Evolutionary conservation across 2,113 vertebrate species (phyloP).

Genomic region (Eidolon helvum): DNA sequence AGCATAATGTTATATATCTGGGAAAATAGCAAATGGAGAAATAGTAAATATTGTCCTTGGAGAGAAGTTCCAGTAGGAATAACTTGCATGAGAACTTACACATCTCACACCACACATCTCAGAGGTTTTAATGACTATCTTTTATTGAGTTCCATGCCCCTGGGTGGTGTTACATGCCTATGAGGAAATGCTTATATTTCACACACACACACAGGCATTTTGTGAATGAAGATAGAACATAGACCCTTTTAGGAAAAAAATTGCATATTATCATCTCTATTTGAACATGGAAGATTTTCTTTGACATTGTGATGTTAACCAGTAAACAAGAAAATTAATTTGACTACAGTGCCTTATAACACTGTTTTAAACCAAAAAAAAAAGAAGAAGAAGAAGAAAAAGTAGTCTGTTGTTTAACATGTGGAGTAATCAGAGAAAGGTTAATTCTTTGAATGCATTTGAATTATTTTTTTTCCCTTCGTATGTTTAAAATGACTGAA

Average conservation of each 20-base stretch:
- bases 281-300: slow-evolving; percentile 27
- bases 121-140: neutral
- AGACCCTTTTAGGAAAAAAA: neutral
- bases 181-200: slow-evolving; percentile 16
- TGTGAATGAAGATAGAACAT: neutral
- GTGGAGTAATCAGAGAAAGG: neutral
- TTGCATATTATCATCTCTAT: neutral
- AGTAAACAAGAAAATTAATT: slow-evolving; percentile 42
- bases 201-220: slow-evolving; percentile 1
- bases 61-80: neutral
- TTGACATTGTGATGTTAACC: slow-evolving; percentile 14
- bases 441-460: neutral
- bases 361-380: slow-evolving; percentile 8
- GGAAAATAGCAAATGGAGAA: neutral
- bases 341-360: neutral
- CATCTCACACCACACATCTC: neutral
- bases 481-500: neutral
- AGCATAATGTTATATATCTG: neutral
- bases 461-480: neutral
- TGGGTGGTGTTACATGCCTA: neutral
- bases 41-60: neutral
- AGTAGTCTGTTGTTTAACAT: neutral
- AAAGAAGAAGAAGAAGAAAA: neutral
- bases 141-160: neutral
- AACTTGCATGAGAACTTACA: neutral